Conservation (phyloP, 2,113 vertebrate species). For the Perca flavescens region DNA sequence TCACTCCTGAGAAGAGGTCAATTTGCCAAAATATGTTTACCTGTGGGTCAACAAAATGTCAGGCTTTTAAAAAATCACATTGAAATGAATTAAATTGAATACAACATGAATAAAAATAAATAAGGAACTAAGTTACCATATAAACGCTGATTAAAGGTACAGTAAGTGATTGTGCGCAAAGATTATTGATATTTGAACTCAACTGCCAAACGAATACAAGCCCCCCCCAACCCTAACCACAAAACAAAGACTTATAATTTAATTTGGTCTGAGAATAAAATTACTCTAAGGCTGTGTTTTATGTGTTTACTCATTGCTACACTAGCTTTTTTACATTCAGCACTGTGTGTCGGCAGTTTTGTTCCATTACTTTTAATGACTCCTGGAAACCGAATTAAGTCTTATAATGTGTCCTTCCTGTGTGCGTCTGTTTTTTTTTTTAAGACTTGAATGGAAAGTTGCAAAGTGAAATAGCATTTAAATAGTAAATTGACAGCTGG, state of each 20-base stretch:
- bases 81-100: not conserved
- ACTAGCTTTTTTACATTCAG: not conserved
- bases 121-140: not conserved
- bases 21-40: not conserved
- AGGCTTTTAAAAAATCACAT: not conserved
- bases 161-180: too few relatives aligned
- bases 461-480: constrained; percentile 10
- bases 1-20: not conserved
- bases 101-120: not conserved
- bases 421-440: not conserved
- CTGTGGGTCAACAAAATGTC: not conserved
- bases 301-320: not conserved
- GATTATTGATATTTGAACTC: too few relatives aligned
- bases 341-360: not conserved
- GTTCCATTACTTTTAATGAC: constrained; percentile 1
- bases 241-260: not conserved
- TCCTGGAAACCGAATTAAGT: not conserved
- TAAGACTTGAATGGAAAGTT: not conserved
- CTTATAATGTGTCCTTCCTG: not conserved
- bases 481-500: constrained; percentile 52
- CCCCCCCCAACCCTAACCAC: not conserved
- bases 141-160: not conserved
- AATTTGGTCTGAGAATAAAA: not conserved
- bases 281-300: not conserved
- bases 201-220: too few relatives aligned